Conservation (phyloP, 1,140 invertebrate genomes). For the Brachionus rotundiformis region DNA sequence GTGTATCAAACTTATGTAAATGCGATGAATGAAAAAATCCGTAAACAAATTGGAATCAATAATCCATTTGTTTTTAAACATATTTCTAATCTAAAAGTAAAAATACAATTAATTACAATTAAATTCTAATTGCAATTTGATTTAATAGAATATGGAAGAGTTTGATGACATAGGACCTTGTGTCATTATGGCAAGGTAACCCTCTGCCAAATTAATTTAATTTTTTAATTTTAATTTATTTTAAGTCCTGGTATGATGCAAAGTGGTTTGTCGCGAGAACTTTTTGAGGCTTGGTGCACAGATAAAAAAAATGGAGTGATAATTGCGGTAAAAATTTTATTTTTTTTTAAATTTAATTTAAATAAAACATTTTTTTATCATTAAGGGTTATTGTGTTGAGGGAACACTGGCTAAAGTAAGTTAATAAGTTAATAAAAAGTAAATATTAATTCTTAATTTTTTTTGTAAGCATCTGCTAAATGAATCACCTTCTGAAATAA, state of each 20-base stretch:
- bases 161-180: slow-evolving; percentile 99
- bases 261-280: slow-evolving; percentile 89
- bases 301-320: slow-evolving; percentile 96
- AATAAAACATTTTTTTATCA: not conserved
- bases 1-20: slow-evolving; percentile 99
- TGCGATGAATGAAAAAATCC: slow-evolving; percentile 97
- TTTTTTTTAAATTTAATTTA: not conserved
- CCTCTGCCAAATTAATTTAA: not conserved
- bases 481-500: slow-evolving; percentile 84
- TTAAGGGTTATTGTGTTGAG: slow-evolving; percentile 90
- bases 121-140: too few relatives aligned
- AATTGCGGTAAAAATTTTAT: slow-evolving; percentile 70
- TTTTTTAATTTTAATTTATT: not conserved
- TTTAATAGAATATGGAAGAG: slow-evolving; percentile 85
- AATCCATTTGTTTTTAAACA: slow-evolving; percentile 99
- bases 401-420: slow-evolving; percentile 86
- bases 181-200: slow-evolving; percentile 82
- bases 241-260: slow-evolving; percentile 98
- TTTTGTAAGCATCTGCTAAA: slow-evolving; percentile 45
- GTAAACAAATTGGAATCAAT: slow-evolving; percentile 91
- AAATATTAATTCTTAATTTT: too few relatives aligned
- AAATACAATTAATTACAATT: too few relatives aligned
- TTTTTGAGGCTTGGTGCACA: slow-evolving; percentile 98
- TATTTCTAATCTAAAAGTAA: slow-evolving; percentile 92
- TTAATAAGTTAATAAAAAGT: too few relatives aligned